A percentile compares a stretch with the other conserved stretches of the same genome.
Evolutionary conservation across 2,113 vertebrate genomes (phyloP).

Genomic region (Xiphorhynchus elegans): DNA sequence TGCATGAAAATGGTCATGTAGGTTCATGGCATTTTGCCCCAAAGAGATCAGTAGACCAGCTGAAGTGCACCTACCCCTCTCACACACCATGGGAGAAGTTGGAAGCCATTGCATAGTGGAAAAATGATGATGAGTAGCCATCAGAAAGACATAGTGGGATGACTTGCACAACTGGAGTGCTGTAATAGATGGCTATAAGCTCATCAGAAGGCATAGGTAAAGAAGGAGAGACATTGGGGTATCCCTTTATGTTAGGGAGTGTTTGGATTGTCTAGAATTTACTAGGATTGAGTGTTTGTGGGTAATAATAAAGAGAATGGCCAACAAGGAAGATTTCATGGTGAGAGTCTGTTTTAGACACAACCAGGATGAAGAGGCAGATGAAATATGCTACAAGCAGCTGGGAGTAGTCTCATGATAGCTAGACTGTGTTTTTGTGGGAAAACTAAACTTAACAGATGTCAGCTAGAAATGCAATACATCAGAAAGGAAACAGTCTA

Average conservation of each 20-base stretch:
- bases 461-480: neutral
- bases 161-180: neutral
- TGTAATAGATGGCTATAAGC: neutral
- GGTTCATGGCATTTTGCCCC: neutral
- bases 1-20: neutral
- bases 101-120: neutral
- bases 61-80: neutral
- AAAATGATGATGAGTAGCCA: neutral
- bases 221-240: neutral
- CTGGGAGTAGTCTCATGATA: neutral
- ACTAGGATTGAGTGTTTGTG: neutral
- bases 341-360: neutral
- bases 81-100: neutral
- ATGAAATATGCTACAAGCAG: neutral
- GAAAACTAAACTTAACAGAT: neutral
- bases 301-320: neutral
- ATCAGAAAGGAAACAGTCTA: neutral
- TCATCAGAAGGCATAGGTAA: neutral
- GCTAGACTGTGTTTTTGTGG: neutral
- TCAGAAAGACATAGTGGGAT: neutral
- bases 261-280: neutral
- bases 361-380: neutral
- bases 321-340: neutral
- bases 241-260: neutral
- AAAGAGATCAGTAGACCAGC: neutral